Evolutionary conservation across 1,140 invertebrate genomes (phyloP).

Genomic region (Chironomus striatipennis): DNA sequence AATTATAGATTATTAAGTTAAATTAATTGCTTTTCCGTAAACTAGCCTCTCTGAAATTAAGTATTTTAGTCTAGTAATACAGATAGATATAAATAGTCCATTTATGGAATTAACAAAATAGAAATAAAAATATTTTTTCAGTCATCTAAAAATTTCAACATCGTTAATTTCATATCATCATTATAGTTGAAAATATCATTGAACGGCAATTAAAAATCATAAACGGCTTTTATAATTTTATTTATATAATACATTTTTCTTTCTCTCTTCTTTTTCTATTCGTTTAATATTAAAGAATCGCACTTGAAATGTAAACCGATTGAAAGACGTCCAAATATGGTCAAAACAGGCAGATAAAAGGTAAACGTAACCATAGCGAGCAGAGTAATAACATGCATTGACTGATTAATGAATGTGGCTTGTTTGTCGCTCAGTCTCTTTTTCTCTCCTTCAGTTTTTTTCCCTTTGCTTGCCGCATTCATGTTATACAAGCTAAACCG

Average conservation of each 20-base stretch:
- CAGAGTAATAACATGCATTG: slow-evolving; percentile 18
- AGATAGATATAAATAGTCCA: too few species aligned
- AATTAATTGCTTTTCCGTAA: too few species aligned
- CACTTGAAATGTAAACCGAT: slow-evolving; percentile 21
- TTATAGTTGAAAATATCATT: background rate
- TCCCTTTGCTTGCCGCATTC: background rate
- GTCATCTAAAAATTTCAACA: too few species aligned
- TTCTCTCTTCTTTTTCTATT: too few species aligned
- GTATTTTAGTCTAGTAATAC: too few species aligned
- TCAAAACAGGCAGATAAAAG: background rate
- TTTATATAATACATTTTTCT: background rate
- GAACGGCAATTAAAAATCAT: background rate
- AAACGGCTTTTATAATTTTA: slow-evolving; percentile 11
- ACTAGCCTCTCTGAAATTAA: too few species aligned
- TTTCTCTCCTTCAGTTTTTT: background rate
- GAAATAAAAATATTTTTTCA: too few species aligned
- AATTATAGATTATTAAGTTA: too few species aligned
- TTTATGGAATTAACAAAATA: too few species aligned
- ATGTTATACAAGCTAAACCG: background rate
- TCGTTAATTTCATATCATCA: background rate
- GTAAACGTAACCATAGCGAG: background rate
- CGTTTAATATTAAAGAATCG: background rate
- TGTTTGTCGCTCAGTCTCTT: background rate
- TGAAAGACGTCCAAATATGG: slow-evolving; percentile 20
- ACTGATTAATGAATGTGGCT: slow-evolving; percentile 13